Evolutionary conservation across 2,888 invertebrate species (phyloP), one percentile per base, ranked within the genome.

Genomic region (Andrena hattorfiana): DNA sequence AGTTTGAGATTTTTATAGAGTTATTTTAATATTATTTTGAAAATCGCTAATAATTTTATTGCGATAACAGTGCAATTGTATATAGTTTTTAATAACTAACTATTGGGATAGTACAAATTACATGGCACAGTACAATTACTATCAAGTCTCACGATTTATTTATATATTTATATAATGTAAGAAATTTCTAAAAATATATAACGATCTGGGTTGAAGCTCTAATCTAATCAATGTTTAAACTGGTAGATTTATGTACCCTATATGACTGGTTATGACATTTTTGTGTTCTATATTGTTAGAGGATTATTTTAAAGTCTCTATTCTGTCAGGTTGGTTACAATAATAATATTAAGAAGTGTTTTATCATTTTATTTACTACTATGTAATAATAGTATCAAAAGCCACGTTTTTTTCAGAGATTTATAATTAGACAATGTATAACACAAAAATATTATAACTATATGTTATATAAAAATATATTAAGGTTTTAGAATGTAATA

Each of bases 91-190:
- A 30, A 56, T 35, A 59, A 32, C 13, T 70, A 66, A 80, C 64
- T 42, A 70, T 60, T 32, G 35, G 16, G 13, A 69, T 69, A 81
- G 81, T 81, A 81, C 78, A 81, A 81, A 81, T 69, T 51, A 78
- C 32, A 49, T 51, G 68, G 35, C 42, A 73, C 28, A 32, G 32
- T 73, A 73, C 56, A 78, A 69, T 64, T 81, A 35, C 10, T 23
- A 28, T 35, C 20, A 35, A 30, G 23, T 60, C 32, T 66, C 23
- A 72, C 10, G 26, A 56, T 77, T 77, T 68, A 63, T 62, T 54
- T 69, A 63, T 69, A 35, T 62, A 74, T 69, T 48, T 74, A n/a
- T 74, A 74, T 20, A 51, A 66, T 73, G 60, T 51, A 13, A 67
- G 23, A 66, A 28, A 16, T 51, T 48, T 64, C 32, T 28, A 56